Base-by-base conservation (phyloP, 2,797 vertebrate species). In the Microhierax caerulescens region DNA sequence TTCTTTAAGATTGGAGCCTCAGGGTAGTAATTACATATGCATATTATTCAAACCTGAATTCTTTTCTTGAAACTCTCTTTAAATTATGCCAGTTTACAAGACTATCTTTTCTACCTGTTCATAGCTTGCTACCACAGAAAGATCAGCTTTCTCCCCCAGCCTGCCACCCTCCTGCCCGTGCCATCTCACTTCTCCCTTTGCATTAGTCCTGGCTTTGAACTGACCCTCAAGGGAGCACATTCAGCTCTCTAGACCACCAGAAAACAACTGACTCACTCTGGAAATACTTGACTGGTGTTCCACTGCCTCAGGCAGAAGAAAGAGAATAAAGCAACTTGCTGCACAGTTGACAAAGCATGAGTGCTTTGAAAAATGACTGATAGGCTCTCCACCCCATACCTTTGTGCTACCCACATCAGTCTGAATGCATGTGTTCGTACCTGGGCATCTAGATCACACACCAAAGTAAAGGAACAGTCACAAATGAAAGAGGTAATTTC, bases 401-500 rank as follows among this genome's bases (percentile, higher is more conserved):
- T 97, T 95, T 96, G 93, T 95, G 91, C 91, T 96, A 78, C 95
- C 95, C 96, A 97, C 92, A 97, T 97, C 94, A 96, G 96, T 87
- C 82, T 91, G 11, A 87, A 51, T 11, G 85, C 51, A 4, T 65
- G 23, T 56, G 70, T 90, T 96, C 96, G 93, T 74, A 94, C 88
- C 85, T 73, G 41, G 79, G 87, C 82, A 86, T 74, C 59, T 30
- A 93, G 83, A 97, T 95, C 95, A 88, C 84, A 93, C 84, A 54
- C 48, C 1, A 57, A 89, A 83, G 18, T 12, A 53, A 74, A 93
- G 86, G 81, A 93, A 80, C 28, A 22, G 3, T 82, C 76, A 34
- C 88, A 68, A 16, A 47, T 5, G 14, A 80, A 78, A 87, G 57
- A 89, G 28, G 34, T 30, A 70, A 50, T 34, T 93, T 63, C 60